phyloP scores from a whole-genome alignment of 1,140 invertebrate species.

The Solenopsis fugax region DNA sequence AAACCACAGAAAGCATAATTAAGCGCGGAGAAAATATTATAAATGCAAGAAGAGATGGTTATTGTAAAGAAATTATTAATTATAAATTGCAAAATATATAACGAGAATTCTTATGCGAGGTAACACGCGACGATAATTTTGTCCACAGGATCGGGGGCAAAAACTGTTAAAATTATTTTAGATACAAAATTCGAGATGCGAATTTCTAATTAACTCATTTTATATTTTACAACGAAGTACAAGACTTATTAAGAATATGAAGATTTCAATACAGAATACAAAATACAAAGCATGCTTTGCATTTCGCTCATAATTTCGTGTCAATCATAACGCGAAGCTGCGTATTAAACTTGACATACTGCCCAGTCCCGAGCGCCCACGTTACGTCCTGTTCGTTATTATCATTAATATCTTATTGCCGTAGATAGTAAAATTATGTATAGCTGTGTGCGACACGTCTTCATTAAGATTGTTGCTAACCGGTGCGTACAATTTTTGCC shows the following conservation, averaged over 20 bases:
- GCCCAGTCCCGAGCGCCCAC: slow-evolving; percentile 27
- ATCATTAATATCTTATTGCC: slow-evolving; percentile 40
- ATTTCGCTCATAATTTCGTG: background rate
- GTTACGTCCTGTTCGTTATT: slow-evolving; percentile 40
- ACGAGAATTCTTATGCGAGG: background rate
- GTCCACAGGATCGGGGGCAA: background rate
- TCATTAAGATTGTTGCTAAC: slow-evolving; percentile 58
- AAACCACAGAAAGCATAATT: background rate
- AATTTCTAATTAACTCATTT: background rate
- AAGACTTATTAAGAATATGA: background rate
- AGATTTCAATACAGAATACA: background rate
- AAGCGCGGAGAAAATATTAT: background rate
- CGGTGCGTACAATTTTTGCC: slow-evolving; percentile 55
- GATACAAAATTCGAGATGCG: background rate
- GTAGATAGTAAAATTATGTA: slow-evolving; percentile 63
- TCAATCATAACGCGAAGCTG: background rate
- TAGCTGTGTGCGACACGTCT: slow-evolving; percentile 67
- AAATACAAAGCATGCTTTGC: background rate
- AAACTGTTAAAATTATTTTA: slow-evolving; percentile 1
- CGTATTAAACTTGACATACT: slow-evolving; percentile 18
- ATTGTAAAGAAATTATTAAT: slow-evolving; percentile 7
- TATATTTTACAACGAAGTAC: background rate
- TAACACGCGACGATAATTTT: background rate
- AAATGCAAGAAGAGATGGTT: background rate
- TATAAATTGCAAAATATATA: background rate